phyloP scores from a whole-genome alignment of 1,140 invertebrate species.

The Leptonema lineaticorne region DNA sequence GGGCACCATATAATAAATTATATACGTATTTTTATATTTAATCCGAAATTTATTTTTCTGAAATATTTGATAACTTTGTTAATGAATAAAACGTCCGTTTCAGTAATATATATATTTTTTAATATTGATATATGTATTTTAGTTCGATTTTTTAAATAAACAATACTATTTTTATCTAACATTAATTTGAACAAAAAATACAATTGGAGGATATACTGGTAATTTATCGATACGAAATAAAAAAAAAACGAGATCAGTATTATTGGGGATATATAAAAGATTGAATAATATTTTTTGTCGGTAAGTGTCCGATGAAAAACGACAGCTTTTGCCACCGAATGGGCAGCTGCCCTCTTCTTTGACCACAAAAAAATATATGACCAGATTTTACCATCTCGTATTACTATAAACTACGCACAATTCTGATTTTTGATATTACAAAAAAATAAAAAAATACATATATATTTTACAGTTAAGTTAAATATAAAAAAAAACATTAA shows the following conservation, averaged over 20 bases:
- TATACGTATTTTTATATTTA: no score
- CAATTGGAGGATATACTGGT: no score
- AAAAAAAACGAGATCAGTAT: background rate
- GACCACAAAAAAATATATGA: slow-evolving; percentile 36
- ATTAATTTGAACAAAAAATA: background rate
- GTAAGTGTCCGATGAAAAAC: slow-evolving; percentile 11
- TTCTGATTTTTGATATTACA: slow-evolving; percentile 14
- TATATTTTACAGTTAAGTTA: no score
- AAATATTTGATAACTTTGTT: no score
- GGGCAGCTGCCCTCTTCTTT: slow-evolving; percentile 33
- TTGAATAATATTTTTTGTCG: slow-evolving; percentile 15
- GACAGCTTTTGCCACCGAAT: slow-evolving; percentile 1
- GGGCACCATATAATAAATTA: no score
- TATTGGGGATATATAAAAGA: slow-evolving; percentile 7
- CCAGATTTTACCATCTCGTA: slow-evolving; percentile 33
- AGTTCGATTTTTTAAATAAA: background rate
- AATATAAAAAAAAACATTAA: no score
- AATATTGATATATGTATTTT: background rate
- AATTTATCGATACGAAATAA: no score
- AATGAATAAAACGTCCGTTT: no score
- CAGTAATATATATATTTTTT: no score
- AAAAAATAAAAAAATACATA: no score
- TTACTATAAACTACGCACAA: slow-evolving; percentile 30
- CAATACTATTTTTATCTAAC: background rate
- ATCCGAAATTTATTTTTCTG: no score